These are phyloP conservation scores for Aphaenogaster ashmeadi DNA, from an alignment of 1,140 invertebrate species.

Conservation along the genomic window DNA sequence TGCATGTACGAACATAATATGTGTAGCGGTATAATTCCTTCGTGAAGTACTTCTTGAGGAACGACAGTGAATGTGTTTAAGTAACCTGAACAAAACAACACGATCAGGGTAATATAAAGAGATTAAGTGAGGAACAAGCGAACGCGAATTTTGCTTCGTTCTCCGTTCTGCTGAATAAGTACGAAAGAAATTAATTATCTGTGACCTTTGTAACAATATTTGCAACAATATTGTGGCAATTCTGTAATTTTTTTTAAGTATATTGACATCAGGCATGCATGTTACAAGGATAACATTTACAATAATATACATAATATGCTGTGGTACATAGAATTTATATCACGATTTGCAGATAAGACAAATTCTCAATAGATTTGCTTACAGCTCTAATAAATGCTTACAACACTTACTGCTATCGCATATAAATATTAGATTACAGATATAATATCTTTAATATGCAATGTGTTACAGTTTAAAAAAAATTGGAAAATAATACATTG, in stretches of 20 bases:
- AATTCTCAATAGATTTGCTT: not conserved
- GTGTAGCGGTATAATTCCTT: constrained; percentile 83
- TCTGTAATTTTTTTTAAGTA: constrained; percentile 36
- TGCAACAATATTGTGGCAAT: not conserved
- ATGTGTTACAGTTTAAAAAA: constrained; percentile 8
- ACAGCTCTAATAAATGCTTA: constrained; percentile 22
- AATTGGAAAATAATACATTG: constrained; percentile 2
- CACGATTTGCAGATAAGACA: constrained; percentile 3
- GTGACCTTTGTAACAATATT: constrained; percentile 25
- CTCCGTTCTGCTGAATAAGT: constrained; percentile 47
- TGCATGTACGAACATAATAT: constrained; percentile 82
- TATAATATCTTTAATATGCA: constrained; percentile 5
- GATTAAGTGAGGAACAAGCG: constrained; percentile 82
- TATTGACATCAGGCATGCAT: constrained; percentile 41
- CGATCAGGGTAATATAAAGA: constrained; percentile 85
- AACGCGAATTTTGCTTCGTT: constrained; percentile 74
- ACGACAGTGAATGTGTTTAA: constrained; percentile 88
- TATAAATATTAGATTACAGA: constrained; percentile 3
- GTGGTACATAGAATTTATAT: not conserved
- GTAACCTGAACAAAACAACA: constrained; percentile 88
- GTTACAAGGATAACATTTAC: constrained; percentile 34
- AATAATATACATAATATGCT: constrained; percentile 17
- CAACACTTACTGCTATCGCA: constrained; percentile 23
- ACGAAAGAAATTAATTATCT: constrained; percentile 46
- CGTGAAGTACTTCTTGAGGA: constrained; percentile 86